Evolutionary conservation across 2,797 vertebrate genomes (phyloP), one percentile per base, ranked within the genome.

Genomic region (Craterocephalus amniculus): DNA sequence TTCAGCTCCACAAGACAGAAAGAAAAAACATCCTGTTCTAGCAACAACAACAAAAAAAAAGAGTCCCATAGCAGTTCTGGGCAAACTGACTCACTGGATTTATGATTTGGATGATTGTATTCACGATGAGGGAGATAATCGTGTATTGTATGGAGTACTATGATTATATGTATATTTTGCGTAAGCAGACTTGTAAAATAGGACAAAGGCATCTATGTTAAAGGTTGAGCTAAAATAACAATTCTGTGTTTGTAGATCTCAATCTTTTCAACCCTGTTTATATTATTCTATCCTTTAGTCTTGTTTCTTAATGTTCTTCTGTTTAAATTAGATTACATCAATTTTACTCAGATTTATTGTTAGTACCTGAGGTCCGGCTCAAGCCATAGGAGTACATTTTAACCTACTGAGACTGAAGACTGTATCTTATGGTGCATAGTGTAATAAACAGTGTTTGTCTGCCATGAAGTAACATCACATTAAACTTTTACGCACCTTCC

Each of bases 301-400:
- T 35, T 49, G 32, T 32, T 58, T 22, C 11, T 36, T 27, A 27
- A 11, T 55, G 27, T 14, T 54, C 24, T 18, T 29, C 26, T 31
- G 52, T 31, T 31, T 31, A 18, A 16, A 31, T 31, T 31, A 18
- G 27, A 31, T 29, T 18, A 16, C 2, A 55, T 31, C 20, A 20
- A 18, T 55, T 18, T 27, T 31, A 31, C 2, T 27, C 26, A 18
- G 52, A 27, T 14, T 38, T 7, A 57, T 24, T 18, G 55, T 48
- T 20, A 4, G 29, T 20, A 24, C n/a, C 29, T 48, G 63, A 67
- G 64, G 13, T 48, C 13, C 40, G 35, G 14, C 36, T 67, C 31
- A 22, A 62, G 32, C 40, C 14, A 16, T 4, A 31, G n/a, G 34
- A 65, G 35, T 59, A 14, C 4, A 49, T 71, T 65, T 64, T 20